Base-by-base conservation (phyloP, 2,888 invertebrate species). In the Plagodis dolabraria region DNA sequence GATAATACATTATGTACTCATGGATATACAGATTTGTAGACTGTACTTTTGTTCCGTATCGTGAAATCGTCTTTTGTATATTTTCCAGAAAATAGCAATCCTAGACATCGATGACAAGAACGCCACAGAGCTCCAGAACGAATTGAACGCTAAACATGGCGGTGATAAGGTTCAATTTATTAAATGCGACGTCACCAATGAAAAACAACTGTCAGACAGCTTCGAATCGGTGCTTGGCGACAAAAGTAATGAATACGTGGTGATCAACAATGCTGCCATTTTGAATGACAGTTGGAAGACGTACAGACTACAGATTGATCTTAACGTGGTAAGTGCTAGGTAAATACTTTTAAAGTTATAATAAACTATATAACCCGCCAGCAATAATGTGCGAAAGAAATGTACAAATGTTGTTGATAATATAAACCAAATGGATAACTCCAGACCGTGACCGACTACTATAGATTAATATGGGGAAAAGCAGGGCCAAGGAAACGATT, bases 301-400 rank as follows among this genome's bases (percentile, higher is more conserved):
- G 61, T 6, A 67, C 49, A 69, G 73, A 42, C 78, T 72, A 51
- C 49, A 65, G 52, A 76, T 82, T 47, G 75, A 72, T 48, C 64
- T 82, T 34, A 83, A 83, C 56, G 69, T 76, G 57, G 83, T 82
- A 68, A 75, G 74, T n/a, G n/a, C n/a, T n/a, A n/a, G n/a, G n/a
- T n/a, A n/a, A n/a, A n/a, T n/a, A n/a, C n/a, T n/a, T n/a, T n/a
- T n/a, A n/a, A n/a, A n/a, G n/a, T n/a, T n/a, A n/a, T n/a, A n/a
- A n/a, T n/a, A n/a, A n/a, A n/a, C n/a, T 4, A 22, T 4, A 22
- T 22, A 22, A 4, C 22, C 22, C 22, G 22, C 1, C 5, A 38
- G 9, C 38, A 38, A 9, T 38, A 38, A 8, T 4, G 7, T 38
- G n/a, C n/a, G n/a, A n/a, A n/a, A n/a, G n/a, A n/a, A n/a, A n/a